These are phyloP conservation scores for Chloropsis hardwickii DNA, from an alignment of 2,113 vertebrate species.

Conservation along the genomic window DNA sequence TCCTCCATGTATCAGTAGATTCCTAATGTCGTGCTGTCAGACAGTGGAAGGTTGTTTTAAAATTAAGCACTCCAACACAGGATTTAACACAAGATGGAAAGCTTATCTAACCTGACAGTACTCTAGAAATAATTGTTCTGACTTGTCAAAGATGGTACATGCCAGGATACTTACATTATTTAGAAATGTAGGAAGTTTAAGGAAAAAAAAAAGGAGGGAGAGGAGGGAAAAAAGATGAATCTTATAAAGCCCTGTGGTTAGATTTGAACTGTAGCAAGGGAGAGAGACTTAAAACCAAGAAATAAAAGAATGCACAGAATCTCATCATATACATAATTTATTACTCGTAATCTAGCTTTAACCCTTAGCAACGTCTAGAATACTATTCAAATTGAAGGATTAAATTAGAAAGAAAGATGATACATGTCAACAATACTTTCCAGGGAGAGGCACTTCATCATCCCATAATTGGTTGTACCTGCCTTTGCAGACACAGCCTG, in stretches of 20 bases:
- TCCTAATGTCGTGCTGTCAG: slow-evolving; percentile 57
- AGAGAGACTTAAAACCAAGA: neutral
- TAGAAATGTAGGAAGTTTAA: slow-evolving; percentile 32
- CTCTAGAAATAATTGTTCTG: slow-evolving; percentile 66
- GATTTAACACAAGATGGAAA: slow-evolving; percentile 49
- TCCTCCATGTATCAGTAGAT: slow-evolving; percentile 22
- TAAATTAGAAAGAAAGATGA: neutral
- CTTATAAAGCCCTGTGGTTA: neutral
- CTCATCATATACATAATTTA: neutral
- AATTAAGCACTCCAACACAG: slow-evolving; percentile 62
- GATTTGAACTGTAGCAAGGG: neutral
- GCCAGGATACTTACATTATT: slow-evolving; percentile 45
- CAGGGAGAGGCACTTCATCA: neutral
- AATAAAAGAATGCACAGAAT: neutral
- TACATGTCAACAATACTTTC: neutral
- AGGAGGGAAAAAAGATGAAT: neutral
- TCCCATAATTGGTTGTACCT: neutral
- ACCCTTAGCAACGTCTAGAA: neutral
- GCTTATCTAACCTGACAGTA: slow-evolving; percentile 69
- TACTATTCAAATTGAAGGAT: neutral
- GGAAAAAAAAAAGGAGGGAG: accelerated
- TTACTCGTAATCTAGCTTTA: neutral
- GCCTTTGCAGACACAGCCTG: neutral
- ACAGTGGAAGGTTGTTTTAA: slow-evolving; percentile 48
- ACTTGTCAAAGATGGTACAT: slow-evolving; percentile 65